A percentile compares a stretch with the other conserved stretches of the same genome.
phyloP scores from a whole-genome alignment of 2,113 vertebrate genomes.

The Gulo gulo region DNA sequence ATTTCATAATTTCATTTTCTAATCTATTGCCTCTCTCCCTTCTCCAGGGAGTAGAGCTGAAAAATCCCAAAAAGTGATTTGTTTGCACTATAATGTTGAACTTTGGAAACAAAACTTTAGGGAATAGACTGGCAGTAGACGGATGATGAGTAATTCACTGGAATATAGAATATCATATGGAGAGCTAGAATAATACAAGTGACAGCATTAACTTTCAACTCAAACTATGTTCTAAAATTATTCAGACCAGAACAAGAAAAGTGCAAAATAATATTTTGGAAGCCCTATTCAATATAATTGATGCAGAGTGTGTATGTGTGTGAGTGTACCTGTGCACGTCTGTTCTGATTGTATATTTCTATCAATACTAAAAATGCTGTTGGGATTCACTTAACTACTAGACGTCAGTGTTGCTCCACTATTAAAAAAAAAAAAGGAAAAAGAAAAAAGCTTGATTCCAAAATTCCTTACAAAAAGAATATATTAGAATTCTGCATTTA shows the following conservation, averaged over 20 bases:
- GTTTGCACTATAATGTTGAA: constrained; percentile 34
- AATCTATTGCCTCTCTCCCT: background rate
- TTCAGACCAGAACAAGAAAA: background rate
- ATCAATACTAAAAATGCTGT: background rate
- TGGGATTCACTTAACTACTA: constrained; percentile 1
- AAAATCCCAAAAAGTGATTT: constrained; percentile 39
- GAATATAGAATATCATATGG: background rate
- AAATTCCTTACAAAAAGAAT: background rate
- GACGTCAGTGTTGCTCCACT: background rate
- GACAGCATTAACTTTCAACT: constrained; percentile 25
- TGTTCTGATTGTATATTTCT: background rate
- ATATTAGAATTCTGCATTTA: background rate
- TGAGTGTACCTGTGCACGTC: background rate
- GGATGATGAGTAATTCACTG: background rate
- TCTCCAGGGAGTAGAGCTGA: background rate
- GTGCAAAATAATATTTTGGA: background rate
- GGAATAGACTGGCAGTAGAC: background rate
- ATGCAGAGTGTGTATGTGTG: background rate
- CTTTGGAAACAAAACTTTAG: constrained; percentile 16
- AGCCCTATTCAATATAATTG: background rate
- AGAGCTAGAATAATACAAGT: background rate
- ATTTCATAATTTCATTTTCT: constrained; percentile 16
- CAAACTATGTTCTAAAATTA: constrained; percentile 34
- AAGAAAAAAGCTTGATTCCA: background rate
- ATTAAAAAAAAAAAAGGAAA: background rate